These are phyloP conservation scores for Nomada hirtipes DNA, from an alignment of 2,888 invertebrate species.

Conservation along the genomic window DNA sequence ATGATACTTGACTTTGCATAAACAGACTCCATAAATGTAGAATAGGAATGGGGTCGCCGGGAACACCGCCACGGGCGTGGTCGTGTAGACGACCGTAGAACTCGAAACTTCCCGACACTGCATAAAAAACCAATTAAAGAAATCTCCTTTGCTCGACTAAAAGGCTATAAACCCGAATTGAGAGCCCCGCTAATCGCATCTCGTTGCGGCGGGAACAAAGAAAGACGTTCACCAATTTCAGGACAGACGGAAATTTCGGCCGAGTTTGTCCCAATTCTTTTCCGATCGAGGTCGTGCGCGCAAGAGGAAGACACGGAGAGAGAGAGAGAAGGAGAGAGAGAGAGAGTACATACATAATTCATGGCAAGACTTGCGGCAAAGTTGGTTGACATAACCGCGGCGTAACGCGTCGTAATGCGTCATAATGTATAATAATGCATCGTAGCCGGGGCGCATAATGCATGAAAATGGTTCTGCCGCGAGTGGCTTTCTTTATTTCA, in stretches of 20 bases:
- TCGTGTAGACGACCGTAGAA: neutral
- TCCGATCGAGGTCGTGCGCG: neutral
- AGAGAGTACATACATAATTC: constrained; percentile 19
- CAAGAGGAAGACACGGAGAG: neutral
- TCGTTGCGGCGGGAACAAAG: neutral
- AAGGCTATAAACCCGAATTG: neutral
- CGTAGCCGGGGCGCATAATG: constrained; percentile 59
- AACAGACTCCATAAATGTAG: neutral
- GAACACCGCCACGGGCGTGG: neutral
- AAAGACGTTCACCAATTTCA: neutral
- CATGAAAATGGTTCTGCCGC: constrained; percentile 61
- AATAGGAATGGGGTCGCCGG: neutral
- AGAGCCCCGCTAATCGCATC: neutral
- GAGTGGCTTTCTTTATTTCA: constrained; percentile 67
- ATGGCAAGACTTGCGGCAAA: constrained; percentile 26
- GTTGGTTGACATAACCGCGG: constrained; percentile 48
- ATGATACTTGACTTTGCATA: constrained; percentile 23
- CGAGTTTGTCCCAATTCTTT: neutral
- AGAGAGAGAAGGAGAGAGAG: neutral
- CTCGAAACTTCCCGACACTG: neutral
- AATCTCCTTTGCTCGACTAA: too few species aligned
- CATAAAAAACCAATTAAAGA: neutral
- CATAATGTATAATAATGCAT: constrained; percentile 69
- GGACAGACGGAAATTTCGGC: neutral
- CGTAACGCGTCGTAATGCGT: constrained; percentile 62